Evolutionary conservation across 2,113 vertebrate species (phyloP), one percentile per base, ranked within the genome.

Genomic region (Chaetodon auriga): DNA sequence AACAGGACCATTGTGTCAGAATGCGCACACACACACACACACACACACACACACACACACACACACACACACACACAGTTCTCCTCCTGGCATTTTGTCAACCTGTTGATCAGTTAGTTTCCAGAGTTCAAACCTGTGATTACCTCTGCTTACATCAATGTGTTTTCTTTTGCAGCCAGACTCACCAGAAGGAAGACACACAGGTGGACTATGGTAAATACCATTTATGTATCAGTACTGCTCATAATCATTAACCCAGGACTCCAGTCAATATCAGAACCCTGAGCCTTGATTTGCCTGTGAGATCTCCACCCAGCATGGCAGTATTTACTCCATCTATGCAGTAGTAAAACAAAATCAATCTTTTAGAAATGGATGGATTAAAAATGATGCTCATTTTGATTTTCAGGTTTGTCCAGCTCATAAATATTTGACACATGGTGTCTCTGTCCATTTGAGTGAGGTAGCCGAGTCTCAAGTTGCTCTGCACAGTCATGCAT

Each of bases 151-250:
- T 4, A 76, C 23, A 5, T 18, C 55, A 2, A 69, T 78, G 14
- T 77, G n/a, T 80, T 90, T 65, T 88, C 55, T 85, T 36, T 90
- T 92, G 38, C 89, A 95, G 95, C 90, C 91, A 62, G 92, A 92
- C 1, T 93, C 92, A 43, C 89, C 92, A 78, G 94, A 95, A 38
- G 93, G 92, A 83, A 78, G 91, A 70, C 93, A 94, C 81, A 93
- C 90, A n/a, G 94, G 94, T 73, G 95, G 95, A 89, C 87, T 95
- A 43, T 95, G 94, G 94, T 95, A 92, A 93, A 82, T 88, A 64
- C 35, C 19, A 2, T 45, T 62, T 7, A 45, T 46, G 8, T 5
- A 18, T 61, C 15, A 15, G 5, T 75, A 14, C 25, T 60, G 1
- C 48, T 60, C 10, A 43, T 63, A 65, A 71, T 63, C 2, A 64